These are phyloP conservation scores for Desmodus rotundus DNA, from an alignment of 2,113 vertebrate genomes.

Conservation along the genomic window DNA sequence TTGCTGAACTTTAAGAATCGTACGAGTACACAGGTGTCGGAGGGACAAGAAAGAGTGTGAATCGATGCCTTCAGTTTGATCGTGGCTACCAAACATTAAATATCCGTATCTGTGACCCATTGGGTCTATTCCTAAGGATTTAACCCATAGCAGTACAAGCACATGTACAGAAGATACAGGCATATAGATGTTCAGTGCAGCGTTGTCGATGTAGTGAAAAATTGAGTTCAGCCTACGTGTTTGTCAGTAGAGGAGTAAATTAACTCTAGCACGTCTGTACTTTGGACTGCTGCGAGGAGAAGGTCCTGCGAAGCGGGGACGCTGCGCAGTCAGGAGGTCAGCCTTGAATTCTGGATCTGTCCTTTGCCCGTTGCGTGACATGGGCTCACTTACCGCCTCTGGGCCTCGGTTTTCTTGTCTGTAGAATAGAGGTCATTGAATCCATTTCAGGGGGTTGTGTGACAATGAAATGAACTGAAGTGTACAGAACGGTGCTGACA, in stretches of 20 bases:
- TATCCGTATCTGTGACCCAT: not conserved
- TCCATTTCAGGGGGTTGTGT: not conserved
- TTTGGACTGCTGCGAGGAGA: not conserved
- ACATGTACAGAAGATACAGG: not conserved
- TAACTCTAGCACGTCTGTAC: not conserved
- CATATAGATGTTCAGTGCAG: not conserved
- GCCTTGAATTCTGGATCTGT: not conserved
- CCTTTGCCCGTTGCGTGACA: not conserved
- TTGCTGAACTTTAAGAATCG: conserved; percentile 13
- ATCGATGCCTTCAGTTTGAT: not conserved
- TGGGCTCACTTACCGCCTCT: not conserved
- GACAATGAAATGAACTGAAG: not conserved
- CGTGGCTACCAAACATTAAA: not conserved
- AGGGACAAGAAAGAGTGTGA: not conserved
- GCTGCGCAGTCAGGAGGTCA: not conserved
- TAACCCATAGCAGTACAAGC: not conserved
- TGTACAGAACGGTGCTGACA: not conserved
- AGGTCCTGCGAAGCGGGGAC: not conserved
- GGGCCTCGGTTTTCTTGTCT: conserved; percentile 15
- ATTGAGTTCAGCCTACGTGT: not conserved
- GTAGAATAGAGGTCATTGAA: not conserved
- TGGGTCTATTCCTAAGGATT: not conserved
- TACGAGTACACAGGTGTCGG: not conserved
- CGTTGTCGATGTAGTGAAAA: not conserved
- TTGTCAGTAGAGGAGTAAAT: not conserved